Evolutionary conservation across 2,113 vertebrate species (phyloP), one percentile per base, ranked within the genome.

Genomic region (Semicossyphus pulcher): DNA sequence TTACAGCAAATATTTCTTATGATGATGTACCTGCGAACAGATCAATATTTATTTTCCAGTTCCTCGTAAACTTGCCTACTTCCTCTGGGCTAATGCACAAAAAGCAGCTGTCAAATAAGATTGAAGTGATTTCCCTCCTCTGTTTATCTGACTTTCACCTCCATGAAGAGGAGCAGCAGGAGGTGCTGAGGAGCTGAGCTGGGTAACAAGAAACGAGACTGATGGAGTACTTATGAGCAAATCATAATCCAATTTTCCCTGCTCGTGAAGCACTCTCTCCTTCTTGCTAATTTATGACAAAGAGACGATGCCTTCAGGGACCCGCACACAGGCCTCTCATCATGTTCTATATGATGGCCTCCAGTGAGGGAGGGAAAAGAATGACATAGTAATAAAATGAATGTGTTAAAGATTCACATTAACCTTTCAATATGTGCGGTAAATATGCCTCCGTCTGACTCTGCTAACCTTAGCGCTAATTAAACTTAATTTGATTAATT

Each of bases 211-310:
- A 73, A 83, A 86, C 90, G 83, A 83, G 56, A 76, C 77, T 77
- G 81, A 91, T 78, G 39, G 65, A 86, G 76, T 86, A 84, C 84
- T 90, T 89, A 83, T 86, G 76, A 86, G 58, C 26, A 84, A 89
- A 91, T 89, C 85, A 82, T 89, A 86, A 91, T 88, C 68, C 73
- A 88, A 89, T 91, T 91, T 88, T 87, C 80, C 66, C 70, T 70
- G 57, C 88, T 87, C 69, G 85, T 76, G 76, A 88, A 88, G 81
- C 78, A 61, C 68, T 75, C 39, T 48, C 53, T 44, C 53, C 48
- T 66, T 71, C 67, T 62, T 53, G 37, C 58, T 85, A 86, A 92
- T 88, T 90, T 84, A 89, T 11, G 25, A 71, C 74, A 76, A 61
- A 54, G 63, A 77, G 61, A 83, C 14, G 63, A 72, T 49, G 72